Conservation (phyloP, 2,113 vertebrate species). For the Microcebus tavaratra region DNA sequence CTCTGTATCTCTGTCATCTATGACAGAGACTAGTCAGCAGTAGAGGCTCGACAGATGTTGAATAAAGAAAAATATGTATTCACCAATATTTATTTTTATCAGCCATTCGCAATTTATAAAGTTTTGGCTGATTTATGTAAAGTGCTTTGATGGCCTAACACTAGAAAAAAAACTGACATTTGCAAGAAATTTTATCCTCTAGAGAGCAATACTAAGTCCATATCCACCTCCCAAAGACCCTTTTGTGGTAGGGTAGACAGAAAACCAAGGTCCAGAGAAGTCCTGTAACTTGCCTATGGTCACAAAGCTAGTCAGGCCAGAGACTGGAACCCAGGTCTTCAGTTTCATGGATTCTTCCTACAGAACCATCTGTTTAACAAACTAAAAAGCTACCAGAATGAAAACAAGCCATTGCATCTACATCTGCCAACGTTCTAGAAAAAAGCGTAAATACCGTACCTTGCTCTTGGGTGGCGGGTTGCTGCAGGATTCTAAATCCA, state of each 20-base stretch:
- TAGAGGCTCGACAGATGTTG: not conserved
- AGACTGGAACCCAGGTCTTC: not conserved
- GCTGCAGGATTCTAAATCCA: constrained; percentile 49
- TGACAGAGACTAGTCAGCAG: not conserved
- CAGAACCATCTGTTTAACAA: not conserved
- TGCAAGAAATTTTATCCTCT: not conserved
- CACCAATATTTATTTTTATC: not conserved
- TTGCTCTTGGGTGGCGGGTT: constrained; percentile 19
- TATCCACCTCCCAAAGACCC: not conserved
- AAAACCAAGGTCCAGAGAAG: not conserved
- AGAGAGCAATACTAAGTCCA: not conserved
- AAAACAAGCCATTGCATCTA: not conserved
- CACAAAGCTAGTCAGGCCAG: not conserved
- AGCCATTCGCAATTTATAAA: not conserved
- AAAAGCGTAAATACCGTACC: constrained; percentile 64
- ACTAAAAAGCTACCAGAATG: not conserved
- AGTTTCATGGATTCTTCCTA: not conserved
- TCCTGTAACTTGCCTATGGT: not conserved
- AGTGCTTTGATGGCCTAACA: not conserved
- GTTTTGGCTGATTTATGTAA: not conserved
- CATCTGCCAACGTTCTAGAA: not conserved
- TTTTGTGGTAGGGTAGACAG: not conserved
- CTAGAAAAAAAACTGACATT: not conserved
- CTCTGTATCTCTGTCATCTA: not conserved
- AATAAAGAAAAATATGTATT: not conserved